Conservation (phyloP, 2,113 vertebrate genomes). For the Penelope pileata region DNA sequence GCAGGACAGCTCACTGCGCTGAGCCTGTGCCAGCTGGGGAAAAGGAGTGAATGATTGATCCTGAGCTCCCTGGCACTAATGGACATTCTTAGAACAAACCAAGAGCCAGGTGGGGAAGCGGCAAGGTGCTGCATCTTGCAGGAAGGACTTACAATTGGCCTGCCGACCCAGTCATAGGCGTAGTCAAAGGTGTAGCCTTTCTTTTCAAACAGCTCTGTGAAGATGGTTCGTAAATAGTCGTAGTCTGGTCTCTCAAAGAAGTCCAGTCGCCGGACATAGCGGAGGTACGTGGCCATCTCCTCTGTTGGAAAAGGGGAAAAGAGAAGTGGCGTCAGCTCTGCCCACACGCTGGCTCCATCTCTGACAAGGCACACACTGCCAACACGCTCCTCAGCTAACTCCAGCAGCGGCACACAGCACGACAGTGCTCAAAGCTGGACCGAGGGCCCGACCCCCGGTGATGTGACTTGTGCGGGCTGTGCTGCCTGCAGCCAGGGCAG, state of each 20-base stretch:
- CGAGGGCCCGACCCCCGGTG: not conserved
- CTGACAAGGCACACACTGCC: not conserved
- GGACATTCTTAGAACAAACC: not conserved
- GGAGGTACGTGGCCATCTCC: conserved; percentile 98
- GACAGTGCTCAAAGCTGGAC: too few species aligned
- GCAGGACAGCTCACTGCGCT: not conserved
- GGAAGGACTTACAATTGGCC: conserved; percentile 91
- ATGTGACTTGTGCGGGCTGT: accelerated
- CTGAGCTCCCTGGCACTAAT: not conserved
- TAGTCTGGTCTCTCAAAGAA: conserved; percentile 99
- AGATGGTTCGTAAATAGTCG: conserved; percentile 94
- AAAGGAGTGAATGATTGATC: not conserved
- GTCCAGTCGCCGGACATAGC: conserved; percentile 94
- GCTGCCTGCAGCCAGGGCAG: not conserved
- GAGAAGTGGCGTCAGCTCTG: not conserved
- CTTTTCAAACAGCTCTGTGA: conserved; percentile 95
- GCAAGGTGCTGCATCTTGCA: not conserved
- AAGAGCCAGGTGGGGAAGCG: not conserved
- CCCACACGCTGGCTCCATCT: not conserved
- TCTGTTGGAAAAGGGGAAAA: conserved; percentile 77
- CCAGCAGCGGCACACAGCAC: accelerated
- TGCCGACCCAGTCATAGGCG: conserved; percentile 97
- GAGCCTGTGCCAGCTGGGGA: not conserved
- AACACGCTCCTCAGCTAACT: not conserved
- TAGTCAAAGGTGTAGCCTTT: conserved; percentile 99